These are phyloP conservation scores for Urocolius indicus DNA, from an alignment of 2,113 vertebrate species.

Conservation along the genomic window DNA sequence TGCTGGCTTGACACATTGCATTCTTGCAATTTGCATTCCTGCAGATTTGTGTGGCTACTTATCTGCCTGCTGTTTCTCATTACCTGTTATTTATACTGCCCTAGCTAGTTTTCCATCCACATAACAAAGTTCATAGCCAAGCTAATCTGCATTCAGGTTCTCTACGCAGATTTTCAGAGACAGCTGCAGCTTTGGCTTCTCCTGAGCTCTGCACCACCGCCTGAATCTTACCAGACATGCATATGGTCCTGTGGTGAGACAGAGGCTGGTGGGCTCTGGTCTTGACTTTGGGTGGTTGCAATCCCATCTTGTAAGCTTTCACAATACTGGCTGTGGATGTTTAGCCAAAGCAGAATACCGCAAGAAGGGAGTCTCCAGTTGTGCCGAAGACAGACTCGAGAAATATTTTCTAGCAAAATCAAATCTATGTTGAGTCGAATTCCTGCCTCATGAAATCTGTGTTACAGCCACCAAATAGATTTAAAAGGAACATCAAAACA, in stretches of 20 bases:
- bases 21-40: no score
- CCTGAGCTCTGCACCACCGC: neutral
- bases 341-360: neutral
- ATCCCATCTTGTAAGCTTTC: neutral
- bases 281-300: neutral
- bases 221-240: neutral
- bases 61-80: constrained; percentile 40
- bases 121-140: constrained; percentile 23
- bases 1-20: neutral
- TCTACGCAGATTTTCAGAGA: constrained; percentile 15
- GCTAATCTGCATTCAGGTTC: constrained; percentile 13
- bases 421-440: neutral
- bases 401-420: neutral
- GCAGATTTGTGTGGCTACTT: constrained; percentile 6
- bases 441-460: neutral
- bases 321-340: neutral
- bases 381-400: neutral
- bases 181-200: neutral
- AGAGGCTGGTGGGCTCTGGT: neutral
- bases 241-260: neutral
- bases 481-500: neutral
- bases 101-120: neutral
- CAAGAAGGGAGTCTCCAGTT: neutral
- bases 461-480: neutral
- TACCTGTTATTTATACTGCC: constrained; percentile 23